Conservation (phyloP, 2,113 vertebrate species). For the Ploceus nigricollis region DNA sequence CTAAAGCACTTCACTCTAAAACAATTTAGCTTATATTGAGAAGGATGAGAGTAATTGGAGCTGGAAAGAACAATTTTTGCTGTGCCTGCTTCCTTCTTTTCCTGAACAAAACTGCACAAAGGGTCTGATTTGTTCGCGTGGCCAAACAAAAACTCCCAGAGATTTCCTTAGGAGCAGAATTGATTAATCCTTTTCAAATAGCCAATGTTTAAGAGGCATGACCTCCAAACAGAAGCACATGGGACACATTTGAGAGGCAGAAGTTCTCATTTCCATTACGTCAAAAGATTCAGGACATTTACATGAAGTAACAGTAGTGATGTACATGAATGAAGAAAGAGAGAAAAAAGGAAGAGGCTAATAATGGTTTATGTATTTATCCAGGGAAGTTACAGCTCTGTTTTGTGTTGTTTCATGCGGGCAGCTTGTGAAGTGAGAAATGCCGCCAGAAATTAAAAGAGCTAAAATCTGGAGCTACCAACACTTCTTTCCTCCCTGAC, state of each 20-base stretch:
- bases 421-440: not conserved
- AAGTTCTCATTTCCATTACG: not conserved
- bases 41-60: not conserved
- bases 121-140: not conserved
- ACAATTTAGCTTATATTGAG: constrained; percentile 27
- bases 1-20: constrained; percentile 3
- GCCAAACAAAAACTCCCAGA: not conserved
- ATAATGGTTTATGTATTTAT: not conserved
- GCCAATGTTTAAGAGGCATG: not conserved
- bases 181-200: not conserved
- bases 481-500: not conserved
- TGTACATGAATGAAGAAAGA: not conserved
- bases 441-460: not conserved
- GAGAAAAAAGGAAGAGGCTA: fast-evolving
- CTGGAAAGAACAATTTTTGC: constrained; percentile 13
- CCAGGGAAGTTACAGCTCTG: not conserved
- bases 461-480: not conserved
- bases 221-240: not conserved
- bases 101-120: not conserved
- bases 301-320: not conserved
- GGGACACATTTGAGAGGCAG: not conserved
- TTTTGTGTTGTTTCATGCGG: not conserved
- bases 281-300: not conserved
- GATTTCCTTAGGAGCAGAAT: not conserved
- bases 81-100: constrained; percentile 9